These are phyloP conservation scores for Drosophila prostipennis DNA, from an alignment of 2,888 invertebrate genomes.

Conservation along the genomic window DNA sequence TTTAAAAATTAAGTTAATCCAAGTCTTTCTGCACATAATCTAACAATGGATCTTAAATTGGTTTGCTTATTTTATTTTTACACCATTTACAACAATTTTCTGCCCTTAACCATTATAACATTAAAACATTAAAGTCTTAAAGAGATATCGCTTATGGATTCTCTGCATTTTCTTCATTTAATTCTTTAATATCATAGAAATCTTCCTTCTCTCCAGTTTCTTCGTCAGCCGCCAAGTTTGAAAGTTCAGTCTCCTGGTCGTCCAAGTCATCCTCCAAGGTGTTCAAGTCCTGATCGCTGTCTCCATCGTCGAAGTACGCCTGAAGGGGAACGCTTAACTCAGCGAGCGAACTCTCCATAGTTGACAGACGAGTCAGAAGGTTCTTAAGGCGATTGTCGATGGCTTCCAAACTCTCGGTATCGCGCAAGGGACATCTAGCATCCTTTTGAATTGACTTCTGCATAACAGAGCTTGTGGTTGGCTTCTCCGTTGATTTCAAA, in stretches of 20 bases:
- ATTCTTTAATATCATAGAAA: not conserved
- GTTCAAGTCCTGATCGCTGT: not conserved
- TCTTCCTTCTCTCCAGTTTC: not conserved
- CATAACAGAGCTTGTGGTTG: not conserved
- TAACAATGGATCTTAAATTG: too few relatives aligned
- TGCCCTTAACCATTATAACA: not conserved
- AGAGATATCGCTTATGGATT: not conserved
- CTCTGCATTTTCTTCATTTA: not conserved
- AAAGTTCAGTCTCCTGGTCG: not conserved
- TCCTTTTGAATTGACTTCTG: not conserved
- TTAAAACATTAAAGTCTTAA: not conserved
- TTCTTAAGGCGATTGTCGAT: slow-evolving; percentile 47
- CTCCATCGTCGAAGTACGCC: not conserved
- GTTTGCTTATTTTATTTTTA: too few relatives aligned
- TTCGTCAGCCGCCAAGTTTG: not conserved
- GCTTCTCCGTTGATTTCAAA: not conserved
- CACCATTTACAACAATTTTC: not conserved
- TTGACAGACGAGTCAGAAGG: slow-evolving; percentile 34
- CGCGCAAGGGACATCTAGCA: not conserved
- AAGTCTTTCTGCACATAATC: too few relatives aligned
- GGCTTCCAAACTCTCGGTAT: slow-evolving; percentile 14
- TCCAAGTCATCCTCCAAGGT: not conserved
- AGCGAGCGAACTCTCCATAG: slow-evolving; percentile 41
- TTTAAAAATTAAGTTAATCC: too few relatives aligned
- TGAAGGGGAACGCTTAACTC: slow-evolving; percentile 7